These are phyloP conservation scores for Trichonephila clavipes DNA, from an alignment of 1,140 invertebrate species.

Conservation along the genomic window DNA sequence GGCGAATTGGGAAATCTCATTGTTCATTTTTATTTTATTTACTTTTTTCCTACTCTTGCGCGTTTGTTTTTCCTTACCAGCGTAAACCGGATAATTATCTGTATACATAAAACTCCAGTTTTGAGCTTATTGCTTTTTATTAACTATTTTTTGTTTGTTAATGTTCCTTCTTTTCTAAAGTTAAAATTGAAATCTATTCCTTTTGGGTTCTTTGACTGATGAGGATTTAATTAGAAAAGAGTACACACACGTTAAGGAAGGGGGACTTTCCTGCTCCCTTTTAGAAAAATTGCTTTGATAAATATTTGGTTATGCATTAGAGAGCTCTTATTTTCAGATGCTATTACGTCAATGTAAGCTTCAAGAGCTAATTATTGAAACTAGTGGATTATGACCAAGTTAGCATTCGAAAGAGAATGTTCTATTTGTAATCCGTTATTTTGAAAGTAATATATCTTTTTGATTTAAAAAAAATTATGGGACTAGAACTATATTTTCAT, in stretches of 20 bases:
- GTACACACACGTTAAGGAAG: neutral
- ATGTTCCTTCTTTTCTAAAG: neutral
- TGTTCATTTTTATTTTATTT: neutral
- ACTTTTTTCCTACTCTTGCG: neutral
- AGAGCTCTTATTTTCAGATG: neutral
- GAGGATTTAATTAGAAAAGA: constrained; percentile 8
- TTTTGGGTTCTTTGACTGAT: neutral
- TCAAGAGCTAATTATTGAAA: neutral
- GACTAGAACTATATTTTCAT: no score
- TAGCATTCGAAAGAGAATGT: neutral
- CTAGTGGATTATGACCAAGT: neutral
- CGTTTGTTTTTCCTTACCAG: neutral
- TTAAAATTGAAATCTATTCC: neutral
- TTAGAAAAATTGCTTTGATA: neutral
- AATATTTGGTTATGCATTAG: neutral
- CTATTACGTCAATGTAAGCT: neutral
- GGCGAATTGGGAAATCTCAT: constrained; percentile 5
- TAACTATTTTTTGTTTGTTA: neutral
- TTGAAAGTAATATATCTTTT: no score
- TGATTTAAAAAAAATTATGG: no score
- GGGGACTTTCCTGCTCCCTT: neutral
- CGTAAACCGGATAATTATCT: constrained; percentile 19
- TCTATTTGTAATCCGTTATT: neutral
- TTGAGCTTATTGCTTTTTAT: constrained; percentile 16
- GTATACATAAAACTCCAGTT: neutral